A percentile compares a stretch with the other conserved stretches of the same genome.
phyloP scores from a whole-genome alignment of 2,113 vertebrate species.

The Rhea pennata region DNA sequence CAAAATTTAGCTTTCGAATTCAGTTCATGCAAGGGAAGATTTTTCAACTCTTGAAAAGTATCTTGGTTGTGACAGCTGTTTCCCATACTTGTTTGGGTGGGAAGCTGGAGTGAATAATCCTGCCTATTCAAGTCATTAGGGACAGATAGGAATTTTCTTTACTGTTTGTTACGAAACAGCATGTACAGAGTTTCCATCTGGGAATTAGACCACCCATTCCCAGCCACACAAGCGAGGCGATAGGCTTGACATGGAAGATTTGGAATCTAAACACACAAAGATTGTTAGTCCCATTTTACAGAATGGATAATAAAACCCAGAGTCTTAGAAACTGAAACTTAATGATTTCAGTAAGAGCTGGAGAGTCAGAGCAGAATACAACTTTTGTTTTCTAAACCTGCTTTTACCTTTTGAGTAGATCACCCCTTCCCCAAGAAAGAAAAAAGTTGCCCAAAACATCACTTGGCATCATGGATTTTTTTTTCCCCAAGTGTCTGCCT shows the following conservation, averaged over 20 bases:
- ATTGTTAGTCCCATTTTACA: not conserved
- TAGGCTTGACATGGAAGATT: not conserved
- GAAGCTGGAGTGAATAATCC: conserved; percentile 5
- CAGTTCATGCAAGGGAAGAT: not conserved
- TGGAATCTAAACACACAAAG: not conserved
- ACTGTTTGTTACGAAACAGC: not conserved
- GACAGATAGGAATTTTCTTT: not conserved
- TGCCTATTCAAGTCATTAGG: not conserved
- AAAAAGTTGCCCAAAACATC: not conserved
- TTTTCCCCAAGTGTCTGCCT: not conserved
- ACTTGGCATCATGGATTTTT: not conserved
- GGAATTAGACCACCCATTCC: not conserved
- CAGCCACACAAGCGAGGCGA: not conserved
- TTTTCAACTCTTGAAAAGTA: not conserved
- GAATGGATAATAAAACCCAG: not conserved
- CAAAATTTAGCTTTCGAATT: not conserved
- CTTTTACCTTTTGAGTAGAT: not conserved
- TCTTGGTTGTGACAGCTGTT: conserved; percentile 37
- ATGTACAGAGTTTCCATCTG: not conserved
- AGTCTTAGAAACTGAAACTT: not conserved
- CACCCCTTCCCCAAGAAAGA: not conserved
- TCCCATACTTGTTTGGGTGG: conserved; percentile 23
- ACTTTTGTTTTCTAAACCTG: not conserved
- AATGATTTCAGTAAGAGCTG: not conserved
- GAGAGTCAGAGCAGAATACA: not conserved